These are phyloP conservation scores for Brachyalestes nurse DNA, from an alignment of 2,797 vertebrate genomes.

Conservation along the genomic window DNA sequence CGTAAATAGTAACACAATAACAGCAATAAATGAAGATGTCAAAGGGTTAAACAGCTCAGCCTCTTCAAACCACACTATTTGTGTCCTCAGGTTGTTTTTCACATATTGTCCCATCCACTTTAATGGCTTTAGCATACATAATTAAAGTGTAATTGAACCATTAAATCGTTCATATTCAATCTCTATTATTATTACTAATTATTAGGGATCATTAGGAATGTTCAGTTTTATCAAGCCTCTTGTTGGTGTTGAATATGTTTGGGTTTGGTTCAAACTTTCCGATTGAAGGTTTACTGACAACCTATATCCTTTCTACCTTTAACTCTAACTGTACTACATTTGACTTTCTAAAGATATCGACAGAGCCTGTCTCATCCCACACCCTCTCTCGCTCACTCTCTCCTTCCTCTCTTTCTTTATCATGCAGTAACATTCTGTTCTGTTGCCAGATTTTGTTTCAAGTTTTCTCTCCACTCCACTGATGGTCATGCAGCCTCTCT, in stretches of 20 bases:
- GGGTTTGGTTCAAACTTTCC: neutral
- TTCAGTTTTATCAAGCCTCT: neutral
- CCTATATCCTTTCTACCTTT: constrained; percentile 2
- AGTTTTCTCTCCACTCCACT: constrained; percentile 33
- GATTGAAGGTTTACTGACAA: neutral
- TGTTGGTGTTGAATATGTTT: neutral
- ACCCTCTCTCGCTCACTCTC: constrained; percentile 2
- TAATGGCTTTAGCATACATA: too few species aligned
- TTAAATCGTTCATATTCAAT: too few species aligned
- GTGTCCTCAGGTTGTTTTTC: too few species aligned
- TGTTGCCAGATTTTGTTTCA: constrained; percentile 40
- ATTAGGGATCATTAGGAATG: neutral
- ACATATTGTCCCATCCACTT: too few species aligned
- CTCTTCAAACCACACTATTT: too few species aligned
- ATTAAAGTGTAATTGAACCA: too few species aligned
- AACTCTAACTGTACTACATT: constrained; percentile 9
- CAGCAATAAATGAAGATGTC: too few species aligned
- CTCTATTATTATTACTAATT: too few species aligned
- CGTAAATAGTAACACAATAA: too few species aligned
- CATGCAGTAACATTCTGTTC: constrained; percentile 16
- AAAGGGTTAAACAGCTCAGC: too few species aligned
- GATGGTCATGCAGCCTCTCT: constrained; percentile 26
- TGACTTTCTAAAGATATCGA: neutral
- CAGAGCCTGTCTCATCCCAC: constrained; percentile 26
- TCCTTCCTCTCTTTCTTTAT: neutral